These are phyloP conservation scores for Ochotona curzoniae DNA, from an alignment of 2,113 vertebrate species.

Conservation along the genomic window DNA sequence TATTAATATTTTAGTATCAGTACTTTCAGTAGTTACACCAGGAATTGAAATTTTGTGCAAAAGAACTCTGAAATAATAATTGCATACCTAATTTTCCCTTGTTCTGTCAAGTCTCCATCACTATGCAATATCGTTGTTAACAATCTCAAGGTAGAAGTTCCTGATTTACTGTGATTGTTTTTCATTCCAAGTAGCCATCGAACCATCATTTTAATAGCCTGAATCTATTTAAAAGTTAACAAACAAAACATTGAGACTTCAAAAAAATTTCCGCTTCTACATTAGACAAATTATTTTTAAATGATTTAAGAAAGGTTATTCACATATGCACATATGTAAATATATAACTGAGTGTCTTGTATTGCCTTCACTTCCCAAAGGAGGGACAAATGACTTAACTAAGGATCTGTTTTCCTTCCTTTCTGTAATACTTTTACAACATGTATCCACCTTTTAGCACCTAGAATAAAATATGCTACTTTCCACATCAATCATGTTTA, in stretches of 20 bases:
- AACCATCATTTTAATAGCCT: constrained; percentile 99
- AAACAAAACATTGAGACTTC: constrained; percentile 41
- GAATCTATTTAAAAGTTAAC: constrained; percentile 89
- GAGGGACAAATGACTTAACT: not conserved
- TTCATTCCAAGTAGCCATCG: constrained; percentile 98
- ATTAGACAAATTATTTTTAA: not conserved
- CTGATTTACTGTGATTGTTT: constrained; percentile 99
- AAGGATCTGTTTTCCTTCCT: not conserved
- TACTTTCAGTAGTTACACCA: not conserved
- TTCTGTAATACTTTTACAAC: not conserved
- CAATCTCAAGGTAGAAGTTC: constrained; percentile 97
- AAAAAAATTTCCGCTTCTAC: constrained; percentile 30
- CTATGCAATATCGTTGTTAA: constrained; percentile 98
- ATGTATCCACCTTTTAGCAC: not conserved
- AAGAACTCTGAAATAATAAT: not conserved
- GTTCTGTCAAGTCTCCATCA: constrained; percentile 98
- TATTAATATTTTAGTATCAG: not conserved
- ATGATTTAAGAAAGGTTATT: not conserved
- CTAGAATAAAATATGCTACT: constrained; percentile 1
- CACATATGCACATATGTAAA: not conserved
- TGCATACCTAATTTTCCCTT: constrained; percentile 96
- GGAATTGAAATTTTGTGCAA: not conserved
- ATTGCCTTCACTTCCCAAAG: not conserved
- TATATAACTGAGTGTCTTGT: constrained; percentile 13
- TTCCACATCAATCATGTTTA: not conserved